These are phyloP conservation scores for Eumeta japonica DNA, from an alignment of 1,140 invertebrate genomes.

Conservation along the genomic window DNA sequence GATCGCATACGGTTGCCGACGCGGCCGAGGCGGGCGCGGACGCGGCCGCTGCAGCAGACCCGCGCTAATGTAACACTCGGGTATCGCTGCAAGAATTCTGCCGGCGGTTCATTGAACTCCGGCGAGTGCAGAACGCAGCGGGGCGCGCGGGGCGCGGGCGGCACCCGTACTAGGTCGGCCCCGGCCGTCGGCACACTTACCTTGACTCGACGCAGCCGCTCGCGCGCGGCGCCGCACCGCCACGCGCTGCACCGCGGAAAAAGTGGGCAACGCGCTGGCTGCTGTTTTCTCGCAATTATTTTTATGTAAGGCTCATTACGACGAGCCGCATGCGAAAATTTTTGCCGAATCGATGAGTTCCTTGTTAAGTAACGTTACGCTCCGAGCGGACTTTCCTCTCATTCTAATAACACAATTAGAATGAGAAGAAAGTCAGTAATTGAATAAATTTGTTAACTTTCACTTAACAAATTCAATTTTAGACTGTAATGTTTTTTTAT, in stretches of 20 bases:
- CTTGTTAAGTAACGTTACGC: background rate
- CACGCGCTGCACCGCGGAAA: conserved; percentile 5
- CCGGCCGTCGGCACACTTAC: conserved; percentile 53
- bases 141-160: no score
- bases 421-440: no score
- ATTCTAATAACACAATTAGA: no score
- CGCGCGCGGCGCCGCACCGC: conserved; percentile 20
- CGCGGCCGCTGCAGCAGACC: conserved; percentile 50
- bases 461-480: no score
- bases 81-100: conserved; percentile 51
- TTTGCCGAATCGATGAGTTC: no score
- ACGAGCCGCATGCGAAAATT: background rate
- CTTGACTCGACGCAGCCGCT: conserved; percentile 41
- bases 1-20: no score
- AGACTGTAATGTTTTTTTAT: no score
- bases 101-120: conserved; percentile 52
- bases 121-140: conserved; percentile 47
- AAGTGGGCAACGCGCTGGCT: conserved; percentile 18
- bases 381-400: no score
- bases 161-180: conserved; percentile 48
- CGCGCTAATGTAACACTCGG: conserved; percentile 54
- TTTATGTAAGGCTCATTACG: conserved; percentile 21
- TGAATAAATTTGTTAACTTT: no score
- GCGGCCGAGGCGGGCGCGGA: no score
- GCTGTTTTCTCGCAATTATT: conserved; percentile 29